Percentiles rank a stretch among this genome's conserved stretches.
These are phyloP conservation scores for Chironex yamaguchii DNA, from an alignment of 30 jellyfish, hydroid and myxozoan species.

Conservation along the genomic window DNA sequence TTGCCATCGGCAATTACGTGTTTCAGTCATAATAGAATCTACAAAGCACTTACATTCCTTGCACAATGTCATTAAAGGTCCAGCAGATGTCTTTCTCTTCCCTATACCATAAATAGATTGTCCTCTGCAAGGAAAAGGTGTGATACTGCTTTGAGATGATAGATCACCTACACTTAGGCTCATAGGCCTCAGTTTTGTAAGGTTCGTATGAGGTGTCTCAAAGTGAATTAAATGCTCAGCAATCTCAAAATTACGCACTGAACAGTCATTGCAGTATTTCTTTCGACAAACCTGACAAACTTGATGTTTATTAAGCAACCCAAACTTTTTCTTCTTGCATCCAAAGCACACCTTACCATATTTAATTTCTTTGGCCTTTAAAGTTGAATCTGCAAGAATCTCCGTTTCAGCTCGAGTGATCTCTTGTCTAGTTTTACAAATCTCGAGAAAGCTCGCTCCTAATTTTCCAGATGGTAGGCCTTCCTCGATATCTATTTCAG, in stretches of 20 bases:
- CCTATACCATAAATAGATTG: conserved; percentile 67
- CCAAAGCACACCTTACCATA: conserved; percentile 77
- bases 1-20: conserved; percentile 76
- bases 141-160: conserved; percentile 15
- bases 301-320: conserved; percentile 64
- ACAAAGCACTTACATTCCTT: conserved; percentile 69
- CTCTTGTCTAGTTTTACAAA: conserved; percentile 89
- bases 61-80: conserved; percentile 49
- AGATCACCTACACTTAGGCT: conserved; percentile 55
- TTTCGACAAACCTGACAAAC: conserved; percentile 80
- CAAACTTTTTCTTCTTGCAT: conserved; percentile 67
- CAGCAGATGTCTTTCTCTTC: conserved; percentile 44
- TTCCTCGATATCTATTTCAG: conserved; percentile 70
- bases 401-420: conserved; percentile 89
- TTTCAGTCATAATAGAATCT: conserved; percentile 71
- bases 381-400: not conserved
- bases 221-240: conserved; percentile 74
- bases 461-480: conserved; percentile 59
- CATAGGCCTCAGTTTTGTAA: not conserved
- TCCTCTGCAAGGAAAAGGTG: conserved; percentile 78
- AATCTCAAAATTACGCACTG: conserved; percentile 39
- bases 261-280: conserved; percentile 78
- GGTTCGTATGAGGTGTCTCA: not conserved
- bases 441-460: conserved; percentile 88
- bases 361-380: conserved; percentile 18